Evolutionary conservation across 2,888 invertebrate genomes (phyloP).

Genomic region (Eugnorisma glareosa): DNA sequence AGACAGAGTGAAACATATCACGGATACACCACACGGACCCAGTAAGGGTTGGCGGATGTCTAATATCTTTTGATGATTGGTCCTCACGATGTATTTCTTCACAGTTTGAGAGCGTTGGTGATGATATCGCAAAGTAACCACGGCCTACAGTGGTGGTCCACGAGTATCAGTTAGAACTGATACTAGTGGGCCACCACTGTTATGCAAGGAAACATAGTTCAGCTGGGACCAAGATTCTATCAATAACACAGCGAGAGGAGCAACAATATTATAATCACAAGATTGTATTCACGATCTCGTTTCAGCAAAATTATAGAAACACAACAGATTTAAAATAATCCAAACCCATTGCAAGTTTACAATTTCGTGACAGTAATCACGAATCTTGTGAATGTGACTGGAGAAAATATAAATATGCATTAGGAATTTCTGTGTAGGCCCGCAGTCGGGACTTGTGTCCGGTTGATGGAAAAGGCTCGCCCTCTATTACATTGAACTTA

Average conservation of each 20-base stretch:
- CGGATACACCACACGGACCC: neutral
- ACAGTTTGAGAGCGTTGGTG: neutral
- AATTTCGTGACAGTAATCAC: conserved; percentile 33
- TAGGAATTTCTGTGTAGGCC: neutral
- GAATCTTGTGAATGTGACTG: neutral
- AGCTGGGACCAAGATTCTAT: neutral
- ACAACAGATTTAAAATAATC: neutral
- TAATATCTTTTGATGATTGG: neutral
- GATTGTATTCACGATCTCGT: conserved; percentile 22
- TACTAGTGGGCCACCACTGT: neutral
- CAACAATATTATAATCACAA: neutral
- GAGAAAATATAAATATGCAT: neutral
- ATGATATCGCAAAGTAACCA: neutral
- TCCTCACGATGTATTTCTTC: neutral
- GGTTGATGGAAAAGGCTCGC: no score
- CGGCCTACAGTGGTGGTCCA: no score
- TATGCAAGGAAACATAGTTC: neutral
- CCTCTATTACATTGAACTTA: neutral
- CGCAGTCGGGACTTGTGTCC: neutral
- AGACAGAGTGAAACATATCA: neutral
- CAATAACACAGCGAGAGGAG: neutral
- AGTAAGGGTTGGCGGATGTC: neutral
- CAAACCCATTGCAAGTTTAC: neutral
- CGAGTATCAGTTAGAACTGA: neutral
- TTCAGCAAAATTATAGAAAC: conserved; percentile 21